phyloP scores from a whole-genome alignment of 2,797 vertebrate species.

The Poliocrania exsul region DNA sequence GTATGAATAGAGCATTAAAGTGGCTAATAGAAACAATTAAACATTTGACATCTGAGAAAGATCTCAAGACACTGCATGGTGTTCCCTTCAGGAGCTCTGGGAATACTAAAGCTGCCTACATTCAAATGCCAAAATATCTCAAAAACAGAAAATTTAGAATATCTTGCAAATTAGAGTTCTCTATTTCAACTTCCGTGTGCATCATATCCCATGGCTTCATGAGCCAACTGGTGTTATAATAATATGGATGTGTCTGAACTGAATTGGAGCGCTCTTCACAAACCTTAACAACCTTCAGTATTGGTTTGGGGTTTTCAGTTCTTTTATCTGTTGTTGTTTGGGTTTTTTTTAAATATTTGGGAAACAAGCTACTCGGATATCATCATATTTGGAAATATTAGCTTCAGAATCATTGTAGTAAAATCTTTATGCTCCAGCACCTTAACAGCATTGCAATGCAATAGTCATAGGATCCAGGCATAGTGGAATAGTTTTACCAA shows the following conservation, averaged over 20 bases:
- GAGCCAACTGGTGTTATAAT: background rate
- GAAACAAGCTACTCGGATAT: background rate
- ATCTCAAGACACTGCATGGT: background rate
- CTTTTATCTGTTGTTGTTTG: background rate
- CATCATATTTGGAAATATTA: background rate
- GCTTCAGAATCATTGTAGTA: conserved; percentile 24
- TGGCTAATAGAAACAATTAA: background rate
- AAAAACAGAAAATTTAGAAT: background rate
- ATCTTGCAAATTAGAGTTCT: background rate
- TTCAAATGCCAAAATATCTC: background rate
- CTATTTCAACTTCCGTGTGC: background rate
- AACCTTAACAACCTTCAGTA: background rate
- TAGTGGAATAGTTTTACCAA: conserved; percentile 50
- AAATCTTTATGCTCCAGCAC: conserved; percentile 43
- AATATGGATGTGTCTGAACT: background rate
- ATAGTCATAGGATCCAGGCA: conserved; percentile 31
- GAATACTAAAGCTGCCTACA: background rate
- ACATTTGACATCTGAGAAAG: background rate
- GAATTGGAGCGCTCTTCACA: background rate
- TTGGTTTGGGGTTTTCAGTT: background rate
- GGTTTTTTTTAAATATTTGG: background rate
- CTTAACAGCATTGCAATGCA: conserved; percentile 44
- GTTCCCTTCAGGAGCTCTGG: background rate
- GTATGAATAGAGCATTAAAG: background rate
- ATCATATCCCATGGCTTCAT: background rate